Base-by-base conservation (phyloP, 1,140 invertebrate species). In the Belonocnema kinseyi region DNA sequence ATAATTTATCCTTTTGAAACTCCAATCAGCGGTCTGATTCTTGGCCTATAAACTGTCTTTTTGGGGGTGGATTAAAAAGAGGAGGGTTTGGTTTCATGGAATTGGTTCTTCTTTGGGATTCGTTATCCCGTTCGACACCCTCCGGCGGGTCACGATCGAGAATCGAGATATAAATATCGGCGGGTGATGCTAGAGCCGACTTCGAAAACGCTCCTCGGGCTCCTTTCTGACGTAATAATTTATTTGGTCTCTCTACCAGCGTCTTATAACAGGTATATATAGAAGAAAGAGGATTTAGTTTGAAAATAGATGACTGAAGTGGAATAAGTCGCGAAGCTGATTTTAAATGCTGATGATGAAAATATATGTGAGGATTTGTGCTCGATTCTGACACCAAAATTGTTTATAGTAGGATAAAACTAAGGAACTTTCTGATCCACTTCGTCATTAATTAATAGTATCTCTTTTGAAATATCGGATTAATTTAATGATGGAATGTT, bases 91-190 rank as follows among this genome's bases (percentile, higher is more conserved):
- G 58, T 26, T 33, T 66, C 58, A 7, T 26, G 26, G 21, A 66
- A 66, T 66, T 66, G 58, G 58, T 66, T 66, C 58, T 4, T 40
- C 58, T 11, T 13, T 26, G 58, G 58, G 40, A 2, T 40, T 66
- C 26, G 61, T 66, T 66, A 66, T 66, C 26, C 61, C 12, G 2
- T 5, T 33, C 61, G 14, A 66, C 58, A 26, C 58, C 61, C 61
- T 66, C 40, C n/a, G 61, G 61, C 61, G 13, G 33, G 61, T 66
- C 61, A 66, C 61, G 61, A 66, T 66, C 61, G 61, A 66, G 33
- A 66, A 40, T 66, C 61, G 61, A 66, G 61, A 33, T 66, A 66
- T 66, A 40, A 66, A 66, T 66, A 66, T 66, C 61, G 61, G 10
- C 26, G 33, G 61, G 61, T 66, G 33, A 66, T 40, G 26, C 61